These are phyloP conservation scores for Hippasteria phrygiana DNA, from an alignment of 53 echinoderm and acorn worm genomes.

Conservation along the genomic window DNA sequence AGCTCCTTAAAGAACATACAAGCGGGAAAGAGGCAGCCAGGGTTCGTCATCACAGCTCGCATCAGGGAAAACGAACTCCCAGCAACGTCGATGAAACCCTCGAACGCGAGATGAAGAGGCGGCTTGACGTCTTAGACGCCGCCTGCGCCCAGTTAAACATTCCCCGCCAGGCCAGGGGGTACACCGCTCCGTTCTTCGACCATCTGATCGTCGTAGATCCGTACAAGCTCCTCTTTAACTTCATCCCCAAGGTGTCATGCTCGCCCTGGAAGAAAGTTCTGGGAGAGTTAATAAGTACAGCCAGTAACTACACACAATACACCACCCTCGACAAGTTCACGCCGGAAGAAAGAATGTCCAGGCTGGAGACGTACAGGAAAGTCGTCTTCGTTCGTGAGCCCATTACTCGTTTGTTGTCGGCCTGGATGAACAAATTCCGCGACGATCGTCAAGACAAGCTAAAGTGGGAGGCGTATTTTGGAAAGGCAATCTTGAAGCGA, in stretches of 20 bases:
- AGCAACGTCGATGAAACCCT: neutral
- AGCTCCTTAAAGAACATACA: too few relatives aligned
- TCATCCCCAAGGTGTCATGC: conserved; percentile 78
- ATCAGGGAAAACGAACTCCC: too few relatives aligned
- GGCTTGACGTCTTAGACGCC: neutral
- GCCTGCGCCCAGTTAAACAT: neutral
- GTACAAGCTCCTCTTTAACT: conserved; percentile 70
- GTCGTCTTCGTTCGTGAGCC: conserved; percentile 85
- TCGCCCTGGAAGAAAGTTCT: conserved; percentile 72
- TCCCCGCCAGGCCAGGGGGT: neutral
- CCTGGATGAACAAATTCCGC: conserved; percentile 69
- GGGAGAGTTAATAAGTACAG: neutral
- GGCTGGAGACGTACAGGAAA: conserved; percentile 62
- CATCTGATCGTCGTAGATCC: conserved; percentile 70
- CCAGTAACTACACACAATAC: neutral
- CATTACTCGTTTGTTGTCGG: conserved; percentile 73
- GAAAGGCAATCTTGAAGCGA: conserved; percentile 20
- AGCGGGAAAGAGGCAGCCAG: too few relatives aligned
- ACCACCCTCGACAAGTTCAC: conserved; percentile 8
- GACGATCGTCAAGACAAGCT: conserved; percentile 22
- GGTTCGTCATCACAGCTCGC: too few relatives aligned
- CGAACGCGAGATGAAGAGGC: conserved; percentile 11
- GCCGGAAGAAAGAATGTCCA: conserved; percentile 14
- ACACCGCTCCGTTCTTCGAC: neutral
- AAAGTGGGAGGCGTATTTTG: conserved; percentile 71